A percentile compares a stretch with the other conserved stretches of the same genome.
Evolutionary conservation across 2,113 vertebrate species (phyloP).

Genomic region (Ceyx margarethae): DNA sequence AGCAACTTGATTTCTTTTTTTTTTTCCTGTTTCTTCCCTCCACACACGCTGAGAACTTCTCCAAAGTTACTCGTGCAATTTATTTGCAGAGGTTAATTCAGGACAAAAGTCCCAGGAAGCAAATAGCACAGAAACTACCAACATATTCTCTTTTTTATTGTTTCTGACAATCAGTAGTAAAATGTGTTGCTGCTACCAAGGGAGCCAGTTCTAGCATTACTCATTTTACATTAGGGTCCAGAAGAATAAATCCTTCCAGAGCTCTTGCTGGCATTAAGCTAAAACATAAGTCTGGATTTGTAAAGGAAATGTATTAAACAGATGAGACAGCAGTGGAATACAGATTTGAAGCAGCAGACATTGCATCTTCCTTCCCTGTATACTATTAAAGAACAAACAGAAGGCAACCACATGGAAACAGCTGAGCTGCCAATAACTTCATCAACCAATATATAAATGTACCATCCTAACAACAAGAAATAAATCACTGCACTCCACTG

Average conservation of each 20-base stretch:
- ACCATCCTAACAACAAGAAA: not conserved
- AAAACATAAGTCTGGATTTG: constrained; percentile 56
- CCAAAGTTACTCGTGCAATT: constrained; percentile 40
- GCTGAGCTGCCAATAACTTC: not conserved
- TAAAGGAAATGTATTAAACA: constrained; percentile 55
- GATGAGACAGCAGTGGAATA: constrained; percentile 15
- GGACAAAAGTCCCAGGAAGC: constrained; percentile 59
- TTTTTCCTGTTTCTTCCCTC: not conserved
- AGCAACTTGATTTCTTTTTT: not conserved
- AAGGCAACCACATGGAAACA: not conserved
- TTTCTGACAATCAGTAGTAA: constrained; percentile 70
- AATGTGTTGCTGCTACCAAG: constrained; percentile 56
- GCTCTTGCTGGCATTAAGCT: constrained; percentile 54
- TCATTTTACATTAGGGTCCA: constrained; percentile 62
- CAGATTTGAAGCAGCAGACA: not conserved
- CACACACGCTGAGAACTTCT: not conserved
- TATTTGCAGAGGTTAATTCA: constrained; percentile 60
- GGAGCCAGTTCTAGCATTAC: constrained; percentile 57
- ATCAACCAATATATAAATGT: not conserved
- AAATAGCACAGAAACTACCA: constrained; percentile 33
- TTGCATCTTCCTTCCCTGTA: not conserved
- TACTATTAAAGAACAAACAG: not conserved
- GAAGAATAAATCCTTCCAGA: constrained; percentile 60
- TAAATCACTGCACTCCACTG: not conserved
- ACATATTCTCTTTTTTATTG: constrained; percentile 56